A percentile compares a stretch with the other conserved stretches of the same genome.
Conservation (phyloP, 1,140 invertebrate species). For the Campoletis sonorensis region DNA sequence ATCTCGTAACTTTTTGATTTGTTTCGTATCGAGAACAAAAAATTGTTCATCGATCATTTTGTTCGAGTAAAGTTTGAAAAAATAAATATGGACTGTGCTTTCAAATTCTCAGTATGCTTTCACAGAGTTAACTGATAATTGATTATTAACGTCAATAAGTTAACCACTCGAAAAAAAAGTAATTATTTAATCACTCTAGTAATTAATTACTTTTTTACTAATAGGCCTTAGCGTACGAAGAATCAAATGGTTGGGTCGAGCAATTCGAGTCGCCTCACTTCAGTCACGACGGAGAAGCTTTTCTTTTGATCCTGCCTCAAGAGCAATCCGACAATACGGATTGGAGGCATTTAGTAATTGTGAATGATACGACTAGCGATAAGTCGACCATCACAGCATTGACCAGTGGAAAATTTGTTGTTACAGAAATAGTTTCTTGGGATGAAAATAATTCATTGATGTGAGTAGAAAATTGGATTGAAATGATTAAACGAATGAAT, state of each 20-base stretch:
- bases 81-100: too few relatives aligned
- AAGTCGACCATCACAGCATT: conserved; percentile 76
- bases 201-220: conserved; percentile 39
- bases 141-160: too few relatives aligned
- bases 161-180: too few relatives aligned
- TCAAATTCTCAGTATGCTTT: too few relatives aligned
- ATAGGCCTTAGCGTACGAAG: conserved; percentile 66
- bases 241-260: conserved; percentile 85
- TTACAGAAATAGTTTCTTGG: conserved; percentile 88
- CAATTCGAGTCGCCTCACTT: conserved; percentile 79
- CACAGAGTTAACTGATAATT: too few relatives aligned
- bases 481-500: too few relatives aligned
- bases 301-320: conserved; percentile 81
- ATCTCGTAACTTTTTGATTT: too few relatives aligned
- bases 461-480: conserved; percentile 74
- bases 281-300: conserved; percentile 76
- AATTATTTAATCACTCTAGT: not conserved
- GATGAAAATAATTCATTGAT: conserved; percentile 82
- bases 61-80: too few relatives aligned
- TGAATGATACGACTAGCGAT: conserved; percentile 70
- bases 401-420: conserved; percentile 86
- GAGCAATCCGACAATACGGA: conserved; percentile 78
- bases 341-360: conserved; percentile 82
- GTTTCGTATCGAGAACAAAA: too few relatives aligned
- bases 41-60: too few relatives aligned